These are phyloP conservation scores for Trimorus sp. DNA, from an alignment of 2,888 invertebrate genomes.

Conservation along the genomic window DNA sequence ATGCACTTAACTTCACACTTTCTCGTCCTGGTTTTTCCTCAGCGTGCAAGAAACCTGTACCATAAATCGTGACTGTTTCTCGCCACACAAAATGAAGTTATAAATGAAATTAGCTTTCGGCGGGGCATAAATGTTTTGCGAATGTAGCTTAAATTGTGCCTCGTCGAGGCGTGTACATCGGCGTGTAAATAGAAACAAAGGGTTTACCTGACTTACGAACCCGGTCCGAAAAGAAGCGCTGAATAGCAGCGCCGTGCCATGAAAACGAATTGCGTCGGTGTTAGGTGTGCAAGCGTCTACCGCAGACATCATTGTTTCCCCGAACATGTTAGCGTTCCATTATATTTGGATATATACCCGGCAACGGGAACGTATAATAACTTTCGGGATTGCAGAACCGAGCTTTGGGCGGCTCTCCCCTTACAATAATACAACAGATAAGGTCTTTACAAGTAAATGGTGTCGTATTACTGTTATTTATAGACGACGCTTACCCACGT, in stretches of 20 bases:
- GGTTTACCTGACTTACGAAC: slow-evolving; percentile 53
- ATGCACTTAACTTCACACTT: no score
- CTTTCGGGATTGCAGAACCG: slow-evolving; percentile 42
- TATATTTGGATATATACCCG: slow-evolving; percentile 63
- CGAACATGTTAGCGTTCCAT: slow-evolving; percentile 58
- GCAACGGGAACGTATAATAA: slow-evolving; percentile 54
- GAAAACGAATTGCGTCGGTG: slow-evolving; percentile 59
- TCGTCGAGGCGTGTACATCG: slow-evolving; percentile 33
- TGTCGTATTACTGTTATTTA: slow-evolving; percentile 63
- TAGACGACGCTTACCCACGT: slow-evolving; percentile 40
- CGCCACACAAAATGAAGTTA: slow-evolving; percentile 16
- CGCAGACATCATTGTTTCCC: slow-evolving; percentile 63
- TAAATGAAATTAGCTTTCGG: slow-evolving; percentile 34
- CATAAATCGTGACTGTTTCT: neutral
- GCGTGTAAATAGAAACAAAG: slow-evolving; percentile 59
- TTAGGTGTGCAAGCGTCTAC: slow-evolving; percentile 55
- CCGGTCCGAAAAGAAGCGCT: slow-evolving; percentile 39
- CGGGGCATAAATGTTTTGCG: slow-evolving; percentile 21
- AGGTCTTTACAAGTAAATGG: slow-evolving; percentile 65
- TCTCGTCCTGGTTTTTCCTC: neutral
- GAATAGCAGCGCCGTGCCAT: slow-evolving; percentile 40
- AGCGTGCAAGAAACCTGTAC: no score
- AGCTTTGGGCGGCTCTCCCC: slow-evolving; percentile 52
- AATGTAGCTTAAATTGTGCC: slow-evolving; percentile 40
- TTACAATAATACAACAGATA: slow-evolving; percentile 60